Evolutionary conservation across 1,140 invertebrate genomes (phyloP).

Genomic region (Aleiodes sp.): DNA sequence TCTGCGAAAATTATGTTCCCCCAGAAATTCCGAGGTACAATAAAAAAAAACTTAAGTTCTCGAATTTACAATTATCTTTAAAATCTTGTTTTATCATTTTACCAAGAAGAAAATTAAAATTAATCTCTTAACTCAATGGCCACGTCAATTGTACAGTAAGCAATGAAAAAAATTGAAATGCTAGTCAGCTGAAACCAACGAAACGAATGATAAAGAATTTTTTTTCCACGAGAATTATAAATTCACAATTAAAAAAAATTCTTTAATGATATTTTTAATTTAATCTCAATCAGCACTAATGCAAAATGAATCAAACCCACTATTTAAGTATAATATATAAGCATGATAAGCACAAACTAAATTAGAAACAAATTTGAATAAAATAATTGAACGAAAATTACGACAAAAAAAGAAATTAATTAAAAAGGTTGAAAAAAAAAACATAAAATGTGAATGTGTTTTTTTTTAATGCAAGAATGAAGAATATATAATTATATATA

Average conservation of each 20-base stretch:
- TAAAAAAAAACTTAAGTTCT: no score
- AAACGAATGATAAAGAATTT: conserved; percentile 36
- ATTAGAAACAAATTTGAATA: no score
- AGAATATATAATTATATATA: conserved; percentile 57
- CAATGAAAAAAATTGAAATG: conserved; percentile 30
- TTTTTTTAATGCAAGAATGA: conserved; percentile 26
- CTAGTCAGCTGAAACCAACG: conserved; percentile 49
- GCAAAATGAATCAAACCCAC: no score
- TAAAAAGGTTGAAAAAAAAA: neutral
- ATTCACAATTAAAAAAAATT: neutral
- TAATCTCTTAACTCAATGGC: neutral
- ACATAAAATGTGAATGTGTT: conserved; percentile 17
- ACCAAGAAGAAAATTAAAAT: neutral
- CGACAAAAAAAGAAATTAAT: conserved; percentile 18
- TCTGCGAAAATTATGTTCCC: no score
- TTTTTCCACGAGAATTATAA: conserved; percentile 6
- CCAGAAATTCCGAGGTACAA: no score
- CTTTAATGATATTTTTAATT: no score
- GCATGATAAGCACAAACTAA: no score
- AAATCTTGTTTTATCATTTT: neutral
- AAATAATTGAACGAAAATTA: neutral
- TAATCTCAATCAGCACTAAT: no score
- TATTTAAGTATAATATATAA: no score
- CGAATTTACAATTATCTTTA: no score
- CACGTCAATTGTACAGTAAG: conserved; percentile 23